Percentiles rank a stretch among this genome's conserved stretches.
phyloP scores from a whole-genome alignment of 2,113 vertebrate genomes.

The Mionectes macconnelli region DNA sequence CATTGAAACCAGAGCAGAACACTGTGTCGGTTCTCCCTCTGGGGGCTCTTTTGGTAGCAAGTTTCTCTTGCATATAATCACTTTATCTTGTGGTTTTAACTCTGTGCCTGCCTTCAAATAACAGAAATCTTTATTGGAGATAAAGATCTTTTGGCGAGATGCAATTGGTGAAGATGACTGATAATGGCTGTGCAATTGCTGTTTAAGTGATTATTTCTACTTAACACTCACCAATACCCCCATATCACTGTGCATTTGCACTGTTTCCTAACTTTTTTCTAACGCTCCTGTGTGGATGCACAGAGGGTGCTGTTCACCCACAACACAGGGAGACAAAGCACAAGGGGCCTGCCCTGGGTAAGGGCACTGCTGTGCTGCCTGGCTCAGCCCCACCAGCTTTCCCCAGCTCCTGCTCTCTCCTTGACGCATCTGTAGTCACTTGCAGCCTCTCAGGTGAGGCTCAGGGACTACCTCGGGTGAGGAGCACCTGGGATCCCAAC shows the following conservation, averaged over 20 bases:
- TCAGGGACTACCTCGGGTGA: neutral
- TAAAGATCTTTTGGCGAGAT: neutral
- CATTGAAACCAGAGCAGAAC: neutral
- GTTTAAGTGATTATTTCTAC: neutral
- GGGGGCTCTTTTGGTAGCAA: neutral
- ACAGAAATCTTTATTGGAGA: neutral
- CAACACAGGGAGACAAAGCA: neutral
- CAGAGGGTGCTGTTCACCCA: neutral
- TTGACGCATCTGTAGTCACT: neutral
- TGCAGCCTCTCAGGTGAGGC: neutral
- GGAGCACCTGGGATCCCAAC: neutral
- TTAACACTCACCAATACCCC: neutral
- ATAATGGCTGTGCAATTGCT: neutral
- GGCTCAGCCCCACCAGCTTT: neutral
- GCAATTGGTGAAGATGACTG: neutral
- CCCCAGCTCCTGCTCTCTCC: neutral
- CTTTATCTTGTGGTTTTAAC: neutral
- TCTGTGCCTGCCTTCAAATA: neutral
- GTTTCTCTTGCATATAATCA: neutral
- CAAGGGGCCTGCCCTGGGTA: neutral
- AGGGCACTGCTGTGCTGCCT: neutral
- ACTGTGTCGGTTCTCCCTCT: neutral
- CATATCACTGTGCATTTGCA: rapidly evolving
- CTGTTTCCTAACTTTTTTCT: neutral
- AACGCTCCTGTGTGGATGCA: rapidly evolving